phyloP scores from a whole-genome alignment of 2,888 invertebrate genomes.

The Laspeyria flexula region DNA sequence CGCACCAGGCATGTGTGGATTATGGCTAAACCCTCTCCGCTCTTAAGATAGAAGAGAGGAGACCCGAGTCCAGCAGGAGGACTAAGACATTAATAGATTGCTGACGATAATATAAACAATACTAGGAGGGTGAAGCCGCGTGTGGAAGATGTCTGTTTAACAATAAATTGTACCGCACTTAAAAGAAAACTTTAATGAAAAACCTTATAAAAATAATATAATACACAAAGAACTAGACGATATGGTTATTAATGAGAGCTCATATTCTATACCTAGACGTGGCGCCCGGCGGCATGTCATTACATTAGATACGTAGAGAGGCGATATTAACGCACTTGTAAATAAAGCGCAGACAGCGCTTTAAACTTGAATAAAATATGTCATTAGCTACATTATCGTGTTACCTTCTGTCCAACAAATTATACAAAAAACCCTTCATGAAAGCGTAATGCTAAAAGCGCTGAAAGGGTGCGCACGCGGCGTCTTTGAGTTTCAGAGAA shows the following conservation, averaged over 20 bases:
- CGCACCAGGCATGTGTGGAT: too few species aligned
- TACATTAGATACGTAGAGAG: conserved; percentile 30
- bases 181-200: neutral
- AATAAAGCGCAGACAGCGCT: conserved; percentile 56
- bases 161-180: too few species aligned
- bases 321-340: conserved; percentile 49
- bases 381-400: conserved; percentile 76
- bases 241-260: conserved; percentile 5
- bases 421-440: conserved; percentile 72
- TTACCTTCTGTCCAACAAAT: conserved; percentile 63
- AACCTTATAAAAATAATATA: conserved; percentile 3
- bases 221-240: conserved; percentile 7
- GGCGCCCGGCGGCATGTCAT: conserved; percentile 56
- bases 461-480: conserved; percentile 80
- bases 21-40: too few species aligned
- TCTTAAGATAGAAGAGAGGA: too few species aligned
- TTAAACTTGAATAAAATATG: conserved; percentile 72
- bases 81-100: too few species aligned
- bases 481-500: conserved; percentile 52
- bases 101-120: too few species aligned
- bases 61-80: too few species aligned
- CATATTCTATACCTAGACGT: too few species aligned
- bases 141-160: too few species aligned
- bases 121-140: too few species aligned
- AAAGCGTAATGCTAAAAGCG: conserved; percentile 76